These are phyloP conservation scores for Caenorhabditis angaria DNA, from an alignment of 2,888 invertebrate genomes.

Conservation along the genomic window DNA sequence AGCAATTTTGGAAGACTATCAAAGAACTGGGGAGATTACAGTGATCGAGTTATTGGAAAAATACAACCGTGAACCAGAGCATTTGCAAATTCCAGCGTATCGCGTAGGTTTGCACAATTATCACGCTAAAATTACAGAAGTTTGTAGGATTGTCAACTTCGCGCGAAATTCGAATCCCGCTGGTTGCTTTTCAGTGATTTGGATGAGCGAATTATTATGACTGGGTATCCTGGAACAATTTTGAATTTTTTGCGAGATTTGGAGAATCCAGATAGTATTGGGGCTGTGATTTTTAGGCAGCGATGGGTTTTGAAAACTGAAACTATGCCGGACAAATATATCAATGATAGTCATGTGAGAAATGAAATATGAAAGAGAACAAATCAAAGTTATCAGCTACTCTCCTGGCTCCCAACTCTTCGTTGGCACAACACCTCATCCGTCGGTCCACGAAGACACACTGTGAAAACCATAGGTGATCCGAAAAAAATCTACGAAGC, in stretches of 20 bases:
- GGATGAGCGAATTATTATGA: slow-evolving; percentile 40
- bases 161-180: slow-evolving; percentile 23
- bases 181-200: slow-evolving; percentile 36
- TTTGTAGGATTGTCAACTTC: slow-evolving; percentile 32
- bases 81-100: slow-evolving; percentile 38
- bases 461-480: slow-evolving; percentile 30
- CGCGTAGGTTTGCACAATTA: slow-evolving; percentile 11
- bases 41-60: slow-evolving; percentile 26
- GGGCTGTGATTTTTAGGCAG: background rate
- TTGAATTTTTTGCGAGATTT: slow-evolving; percentile 25
- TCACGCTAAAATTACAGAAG: background rate
- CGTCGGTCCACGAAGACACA: slow-evolving; percentile 32
- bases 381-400: background rate
- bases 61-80: slow-evolving; percentile 22
- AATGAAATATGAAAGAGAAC: background rate
- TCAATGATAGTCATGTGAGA: background rate
- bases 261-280: slow-evolving; percentile 9
- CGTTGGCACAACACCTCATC: slow-evolving; percentile 35
- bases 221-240: slow-evolving; percentile 30
- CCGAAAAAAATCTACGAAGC: slow-evolving; percentile 22
- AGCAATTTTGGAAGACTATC: slow-evolving; percentile 34
- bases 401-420: slow-evolving; percentile 35
- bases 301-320: slow-evolving; percentile 5
- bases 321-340: background rate
- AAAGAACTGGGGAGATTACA: slow-evolving; percentile 34